Conservation (phyloP, 2,797 vertebrate species). For the Alcedo quadribrachys region DNA sequence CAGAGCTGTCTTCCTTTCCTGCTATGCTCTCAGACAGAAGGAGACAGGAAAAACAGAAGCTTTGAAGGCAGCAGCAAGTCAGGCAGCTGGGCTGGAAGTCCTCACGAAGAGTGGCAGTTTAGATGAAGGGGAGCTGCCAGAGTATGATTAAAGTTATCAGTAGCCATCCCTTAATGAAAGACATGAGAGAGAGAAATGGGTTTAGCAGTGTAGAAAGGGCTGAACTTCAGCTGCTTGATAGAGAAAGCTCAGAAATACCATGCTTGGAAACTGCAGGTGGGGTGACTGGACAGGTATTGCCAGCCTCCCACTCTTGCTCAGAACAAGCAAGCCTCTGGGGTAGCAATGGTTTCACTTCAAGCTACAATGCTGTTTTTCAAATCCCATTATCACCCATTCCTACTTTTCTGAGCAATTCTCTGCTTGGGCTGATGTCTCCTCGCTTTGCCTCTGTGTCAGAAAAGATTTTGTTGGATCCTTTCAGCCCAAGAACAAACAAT, state of each 20-base stretch:
- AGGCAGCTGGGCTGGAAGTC: constrained; percentile 11
- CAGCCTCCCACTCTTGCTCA: background rate
- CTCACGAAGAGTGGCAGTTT: background rate
- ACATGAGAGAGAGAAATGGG: background rate
- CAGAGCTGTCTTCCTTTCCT: background rate
- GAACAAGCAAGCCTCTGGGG: background rate
- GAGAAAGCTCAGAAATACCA: background rate
- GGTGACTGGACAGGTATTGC: background rate
- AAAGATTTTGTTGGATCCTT: background rate
- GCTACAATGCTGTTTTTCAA: background rate
- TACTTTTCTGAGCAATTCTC: background rate
- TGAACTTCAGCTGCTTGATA: background rate
- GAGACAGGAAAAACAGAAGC: background rate
- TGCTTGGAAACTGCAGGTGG: background rate
- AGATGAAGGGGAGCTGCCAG: background rate
- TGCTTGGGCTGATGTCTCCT: background rate
- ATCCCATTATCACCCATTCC: background rate
- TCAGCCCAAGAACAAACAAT: background rate
- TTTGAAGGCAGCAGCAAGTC: background rate
- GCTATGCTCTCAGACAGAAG: background rate
- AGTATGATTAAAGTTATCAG: background rate
- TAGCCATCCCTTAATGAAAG: background rate
- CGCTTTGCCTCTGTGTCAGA: background rate
- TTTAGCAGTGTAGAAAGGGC: background rate
- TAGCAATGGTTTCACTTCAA: background rate